Percentiles rank a stretch among this genome's conserved stretches.
Conservation (phyloP, 1,140 invertebrate species). For the Thrips palmi region DNA sequence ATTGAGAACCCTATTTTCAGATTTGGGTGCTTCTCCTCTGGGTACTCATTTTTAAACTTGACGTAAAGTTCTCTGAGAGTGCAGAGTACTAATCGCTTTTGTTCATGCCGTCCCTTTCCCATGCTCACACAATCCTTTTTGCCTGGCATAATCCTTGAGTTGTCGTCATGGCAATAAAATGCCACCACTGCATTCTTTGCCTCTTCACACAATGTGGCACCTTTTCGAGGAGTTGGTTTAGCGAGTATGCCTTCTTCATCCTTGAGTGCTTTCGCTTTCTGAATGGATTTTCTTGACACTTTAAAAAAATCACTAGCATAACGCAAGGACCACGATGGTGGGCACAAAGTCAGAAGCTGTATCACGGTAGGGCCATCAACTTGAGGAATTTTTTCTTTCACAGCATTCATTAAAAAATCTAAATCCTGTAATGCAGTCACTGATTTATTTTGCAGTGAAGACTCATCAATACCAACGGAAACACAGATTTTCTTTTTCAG, state of each 20-base stretch:
- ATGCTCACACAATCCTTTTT: slow-evolving; percentile 14
- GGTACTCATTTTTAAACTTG: slow-evolving; percentile 9
- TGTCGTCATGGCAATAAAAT: slow-evolving; percentile 6
- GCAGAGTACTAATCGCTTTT: slow-evolving; percentile 13
- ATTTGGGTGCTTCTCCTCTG: slow-evolving; percentile 10
- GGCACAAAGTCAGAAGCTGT: too few relatives aligned
- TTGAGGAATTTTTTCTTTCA: too few relatives aligned
- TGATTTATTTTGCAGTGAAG: too few relatives aligned
- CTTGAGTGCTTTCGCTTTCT: slow-evolving; percentile 6
- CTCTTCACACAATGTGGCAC: background rate
- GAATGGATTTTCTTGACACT: slow-evolving; percentile 8
- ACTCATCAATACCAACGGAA: too few relatives aligned
- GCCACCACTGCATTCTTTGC: slow-evolving; percentile 6
- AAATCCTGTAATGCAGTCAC: too few relatives aligned
- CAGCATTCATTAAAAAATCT: too few relatives aligned
- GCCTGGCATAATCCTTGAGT: slow-evolving; percentile 6
- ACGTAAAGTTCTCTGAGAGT: slow-evolving; percentile 11
- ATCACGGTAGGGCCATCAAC: too few relatives aligned
- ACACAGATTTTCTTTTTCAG: too few relatives aligned
- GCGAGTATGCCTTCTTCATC: slow-evolving; percentile 10
- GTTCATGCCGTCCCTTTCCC: slow-evolving; percentile 10
- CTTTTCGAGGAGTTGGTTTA: slow-evolving; percentile 5
- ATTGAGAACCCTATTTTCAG: slow-evolving; percentile 14
- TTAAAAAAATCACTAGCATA: slow-evolving; percentile 10
- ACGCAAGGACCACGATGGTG: too few relatives aligned